Evolutionary conservation across 2,797 vertebrate species (phyloP), one percentile per base, ranked within the genome.

Genomic region (Enteromius argenteus): DNA sequence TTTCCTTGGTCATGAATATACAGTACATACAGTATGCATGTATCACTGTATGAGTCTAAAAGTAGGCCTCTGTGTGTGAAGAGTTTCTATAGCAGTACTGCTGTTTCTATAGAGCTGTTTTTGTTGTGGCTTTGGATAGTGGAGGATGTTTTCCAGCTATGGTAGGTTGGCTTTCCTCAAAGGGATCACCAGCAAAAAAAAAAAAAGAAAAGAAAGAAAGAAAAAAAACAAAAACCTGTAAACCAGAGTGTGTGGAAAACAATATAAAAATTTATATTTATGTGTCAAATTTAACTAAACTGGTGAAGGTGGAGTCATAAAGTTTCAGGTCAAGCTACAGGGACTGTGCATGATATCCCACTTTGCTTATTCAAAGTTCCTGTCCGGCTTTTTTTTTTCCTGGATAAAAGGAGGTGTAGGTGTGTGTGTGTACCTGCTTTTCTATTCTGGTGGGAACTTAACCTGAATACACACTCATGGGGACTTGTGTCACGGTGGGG

Each of bases 91-190:
- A 77, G 80, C 58, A 77, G 35, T 75, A n/a, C 69, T 23, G 15
- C 23, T 2, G 87, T 89, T 89, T 86, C 89, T 80, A 90, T 87
- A 80, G 89, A 81, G 86, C 67, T 87, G 74, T 73, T 85, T 87
- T 83, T 85, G 84, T 85, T 88, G 46, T 85, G 73, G 68, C 14
- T 64, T 17, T 64, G 60, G 60, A 32, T 79, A 69, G 19, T 42
- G 51, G n/a, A 66, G 46, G 68, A 66, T 76, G 81, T 87, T 80
- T 85, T 83, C 60, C 77, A 75, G 71, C 66, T 17, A 44, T 13
- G 42, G 10, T 44, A 69, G 51, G 62, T 76, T 71, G 69, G 27
- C 66, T 83, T 85, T 85, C 79, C 74, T 86, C 77, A 4, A 49
- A 81, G 80, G 78, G 82, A 85, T 83, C 72, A 76, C 58, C 69